These are phyloP conservation scores for Melanotaenia boesemani DNA, from an alignment of 2,797 vertebrate genomes.

Conservation along the genomic window DNA sequence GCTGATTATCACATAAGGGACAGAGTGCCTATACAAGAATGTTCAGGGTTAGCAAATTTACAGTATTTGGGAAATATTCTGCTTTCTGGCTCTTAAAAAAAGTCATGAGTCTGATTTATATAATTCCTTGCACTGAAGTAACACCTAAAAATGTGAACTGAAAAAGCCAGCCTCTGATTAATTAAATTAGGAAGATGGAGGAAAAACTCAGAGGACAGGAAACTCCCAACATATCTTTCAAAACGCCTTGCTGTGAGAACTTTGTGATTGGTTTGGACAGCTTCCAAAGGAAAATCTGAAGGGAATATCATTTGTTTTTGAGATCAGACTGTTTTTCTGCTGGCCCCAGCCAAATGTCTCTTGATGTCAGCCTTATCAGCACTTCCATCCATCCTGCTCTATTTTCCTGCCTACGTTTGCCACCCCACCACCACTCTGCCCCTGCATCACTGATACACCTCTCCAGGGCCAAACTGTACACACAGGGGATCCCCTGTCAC, in stretches of 20 bases:
- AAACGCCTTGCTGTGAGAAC: constrained; percentile 46
- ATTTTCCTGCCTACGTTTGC: constrained; percentile 73
- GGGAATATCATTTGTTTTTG: constrained; percentile 71
- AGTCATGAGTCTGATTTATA: not conserved
- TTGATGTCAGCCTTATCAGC: constrained; percentile 78
- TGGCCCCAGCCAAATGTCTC: constrained; percentile 71
- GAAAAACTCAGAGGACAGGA: constrained; percentile 19
- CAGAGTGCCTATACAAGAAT: not conserved
- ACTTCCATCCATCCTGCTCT: constrained; percentile 79
- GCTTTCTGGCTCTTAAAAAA: not conserved
- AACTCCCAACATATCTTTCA: constrained; percentile 41
- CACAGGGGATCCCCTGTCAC: constrained; percentile 61
- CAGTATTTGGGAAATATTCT: not conserved
- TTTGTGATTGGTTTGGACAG: constrained; percentile 62
- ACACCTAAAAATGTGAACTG: constrained; percentile 10
- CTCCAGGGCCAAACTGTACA: constrained; percentile 50
- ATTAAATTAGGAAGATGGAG: constrained; percentile 39
- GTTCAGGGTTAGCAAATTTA: not conserved
- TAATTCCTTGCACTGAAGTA: not conserved
- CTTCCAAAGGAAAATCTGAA: constrained; percentile 66
- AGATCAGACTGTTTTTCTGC: constrained; percentile 63
- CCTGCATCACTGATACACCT: constrained; percentile 36
- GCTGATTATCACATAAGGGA: not conserved
- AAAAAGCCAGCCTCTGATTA: constrained; percentile 38
- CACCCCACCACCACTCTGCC: constrained; percentile 30